These are phyloP conservation scores for Pelochelys cantorii DNA, from an alignment of 2,797 vertebrate genomes.

Conservation along the genomic window DNA sequence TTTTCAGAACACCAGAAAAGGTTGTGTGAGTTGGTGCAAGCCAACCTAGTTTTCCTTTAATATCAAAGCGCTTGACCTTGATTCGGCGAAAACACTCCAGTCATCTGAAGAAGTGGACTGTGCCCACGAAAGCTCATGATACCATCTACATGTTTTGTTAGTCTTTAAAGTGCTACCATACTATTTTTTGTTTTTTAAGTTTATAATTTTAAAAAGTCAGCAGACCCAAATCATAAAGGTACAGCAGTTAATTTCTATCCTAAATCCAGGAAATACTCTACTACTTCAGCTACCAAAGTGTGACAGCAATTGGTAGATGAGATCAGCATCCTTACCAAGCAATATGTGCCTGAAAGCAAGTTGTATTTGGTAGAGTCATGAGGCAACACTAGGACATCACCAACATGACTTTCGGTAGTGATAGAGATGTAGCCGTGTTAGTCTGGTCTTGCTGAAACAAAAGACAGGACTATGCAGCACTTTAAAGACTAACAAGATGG, in stretches of 20 bases:
- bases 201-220: not conserved
- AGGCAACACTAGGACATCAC: not conserved
- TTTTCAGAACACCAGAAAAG: not conserved
- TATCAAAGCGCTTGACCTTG: slow-evolving; percentile 12
- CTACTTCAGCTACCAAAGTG: not conserved
- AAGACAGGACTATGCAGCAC: too few species aligned
- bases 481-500: too few species aligned
- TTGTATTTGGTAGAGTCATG: not conserved
- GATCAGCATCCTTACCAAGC: not conserved
- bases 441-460: too few species aligned
- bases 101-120: too few species aligned
- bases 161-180: too few species aligned
- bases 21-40: not conserved
- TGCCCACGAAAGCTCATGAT: too few species aligned
- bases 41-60: not conserved
- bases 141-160: too few species aligned
- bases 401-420: too few species aligned
- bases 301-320: not conserved
- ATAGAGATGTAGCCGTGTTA: too few species aligned
- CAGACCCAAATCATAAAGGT: not conserved
- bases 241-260: not conserved
- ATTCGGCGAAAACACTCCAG: not conserved
- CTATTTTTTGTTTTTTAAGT: too few species aligned
- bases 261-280: rapidly evolving
- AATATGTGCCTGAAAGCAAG: not conserved